Conservation (phyloP, 1,140 invertebrate genomes). For the Drosophila chauvacae region DNA sequence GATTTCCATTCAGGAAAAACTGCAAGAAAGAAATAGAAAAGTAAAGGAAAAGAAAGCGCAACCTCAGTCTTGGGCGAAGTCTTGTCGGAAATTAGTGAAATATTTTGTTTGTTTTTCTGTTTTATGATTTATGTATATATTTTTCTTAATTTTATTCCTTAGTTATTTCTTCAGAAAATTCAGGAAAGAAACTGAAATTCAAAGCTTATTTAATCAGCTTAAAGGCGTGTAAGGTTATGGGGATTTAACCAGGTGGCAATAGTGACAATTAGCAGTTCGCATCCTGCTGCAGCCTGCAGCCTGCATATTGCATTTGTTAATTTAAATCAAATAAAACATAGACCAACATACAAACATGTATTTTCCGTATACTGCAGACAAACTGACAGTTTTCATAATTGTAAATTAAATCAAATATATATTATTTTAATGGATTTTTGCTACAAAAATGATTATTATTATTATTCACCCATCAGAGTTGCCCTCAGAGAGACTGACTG, state of each 20-base stretch:
- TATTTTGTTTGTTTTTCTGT: background rate
- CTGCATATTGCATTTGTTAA: slow-evolving; percentile 1
- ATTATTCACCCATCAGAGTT: background rate
- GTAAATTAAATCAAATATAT: background rate
- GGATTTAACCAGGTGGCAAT: background rate
- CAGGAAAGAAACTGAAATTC: background rate
- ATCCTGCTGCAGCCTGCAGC: background rate
- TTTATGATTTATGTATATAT: background rate
- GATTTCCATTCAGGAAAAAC: slow-evolving; percentile 6
- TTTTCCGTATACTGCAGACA: background rate
- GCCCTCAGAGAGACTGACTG: background rate
- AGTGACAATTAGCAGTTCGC: background rate
- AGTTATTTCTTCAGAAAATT: background rate
- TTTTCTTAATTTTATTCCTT: too few relatives aligned
- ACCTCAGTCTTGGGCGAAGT: too few relatives aligned
- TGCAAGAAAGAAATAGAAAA: background rate
- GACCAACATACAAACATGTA: background rate
- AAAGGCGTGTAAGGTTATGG: background rate
- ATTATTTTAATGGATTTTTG: background rate
- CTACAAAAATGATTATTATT: slow-evolving; percentile 1
- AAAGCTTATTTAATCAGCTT: background rate
- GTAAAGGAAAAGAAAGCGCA: background rate
- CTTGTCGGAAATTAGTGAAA: background rate
- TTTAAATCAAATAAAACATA: background rate
- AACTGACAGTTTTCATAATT: background rate